Evolutionary conservation across 2,888 invertebrate species (phyloP).

Genomic region (Lapara coniferarum): DNA sequence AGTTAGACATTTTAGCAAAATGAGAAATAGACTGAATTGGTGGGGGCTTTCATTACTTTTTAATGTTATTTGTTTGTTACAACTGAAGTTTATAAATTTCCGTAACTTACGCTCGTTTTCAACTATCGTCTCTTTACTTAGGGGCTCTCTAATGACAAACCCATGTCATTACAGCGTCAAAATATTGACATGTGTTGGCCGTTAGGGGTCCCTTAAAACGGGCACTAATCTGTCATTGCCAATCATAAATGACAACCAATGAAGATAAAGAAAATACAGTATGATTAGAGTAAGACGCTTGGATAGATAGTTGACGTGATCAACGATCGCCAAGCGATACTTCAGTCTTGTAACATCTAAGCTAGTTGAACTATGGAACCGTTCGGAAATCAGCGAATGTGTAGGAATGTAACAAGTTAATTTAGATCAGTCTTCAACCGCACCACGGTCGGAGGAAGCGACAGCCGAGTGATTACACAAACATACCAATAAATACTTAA

Average conservation of each 20-base stretch:
- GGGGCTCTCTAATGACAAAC: too few species aligned
- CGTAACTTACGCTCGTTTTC: too few species aligned
- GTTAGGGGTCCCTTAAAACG: too few species aligned
- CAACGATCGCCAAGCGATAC: constrained; percentile 72
- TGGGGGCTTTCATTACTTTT: neutral
- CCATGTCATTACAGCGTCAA: too few species aligned
- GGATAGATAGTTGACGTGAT: constrained; percentile 69
- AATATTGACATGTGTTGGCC: too few species aligned
- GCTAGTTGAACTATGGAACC: constrained; percentile 29
- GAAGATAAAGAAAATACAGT: constrained; percentile 2
- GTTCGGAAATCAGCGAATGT: constrained; percentile 49
- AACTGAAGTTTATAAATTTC: neutral
- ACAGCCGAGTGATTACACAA: constrained; percentile 55
- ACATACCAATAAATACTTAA: constrained; percentile 77
- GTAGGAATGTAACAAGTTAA: constrained; percentile 75
- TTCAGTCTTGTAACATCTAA: constrained; percentile 55
- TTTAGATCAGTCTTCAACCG: constrained; percentile 82
- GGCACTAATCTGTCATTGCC: constrained; percentile 4
- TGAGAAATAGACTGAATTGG: constrained; percentile 20
- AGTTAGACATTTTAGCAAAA: constrained; percentile 71
- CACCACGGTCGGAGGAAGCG: constrained; percentile 67
- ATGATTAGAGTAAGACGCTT: constrained; percentile 49
- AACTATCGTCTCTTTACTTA: too few species aligned
- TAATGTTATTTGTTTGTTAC: neutral
- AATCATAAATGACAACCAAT: constrained; percentile 17